These are phyloP conservation scores for Ochlodes sylvanus DNA, from an alignment of 2,888 invertebrate species.

Conservation along the genomic window DNA sequence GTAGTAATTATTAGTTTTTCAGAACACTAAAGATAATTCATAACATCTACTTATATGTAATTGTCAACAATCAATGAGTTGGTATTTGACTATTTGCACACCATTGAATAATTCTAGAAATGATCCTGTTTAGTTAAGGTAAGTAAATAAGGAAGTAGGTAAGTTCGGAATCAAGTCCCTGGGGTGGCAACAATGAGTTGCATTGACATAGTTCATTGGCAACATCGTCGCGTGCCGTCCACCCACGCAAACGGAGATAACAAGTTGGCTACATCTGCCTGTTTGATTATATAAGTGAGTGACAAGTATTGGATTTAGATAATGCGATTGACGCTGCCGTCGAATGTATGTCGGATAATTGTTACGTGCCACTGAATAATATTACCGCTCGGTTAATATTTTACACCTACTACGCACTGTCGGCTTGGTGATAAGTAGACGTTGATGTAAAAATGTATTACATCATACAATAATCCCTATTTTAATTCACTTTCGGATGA, in stretches of 20 bases:
- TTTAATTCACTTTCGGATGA: background rate
- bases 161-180: constrained; percentile 63
- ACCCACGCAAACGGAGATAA: constrained; percentile 79
- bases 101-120: constrained; percentile 1
- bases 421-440: background rate
- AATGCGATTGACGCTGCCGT: constrained; percentile 26
- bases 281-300: constrained; percentile 63
- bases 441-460: background rate
- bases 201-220: constrained; percentile 77
- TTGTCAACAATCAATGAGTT: background rate
- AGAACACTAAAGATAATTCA: background rate
- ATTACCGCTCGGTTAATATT: background rate
- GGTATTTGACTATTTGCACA: background rate
- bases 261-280: constrained; percentile 81
- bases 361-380: constrained; percentile 18
- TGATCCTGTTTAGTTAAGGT: constrained; percentile 49
- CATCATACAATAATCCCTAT: background rate
- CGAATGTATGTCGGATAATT: constrained; percentile 11
- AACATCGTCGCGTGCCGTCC: constrained; percentile 66
- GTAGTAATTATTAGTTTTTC: too few species aligned
- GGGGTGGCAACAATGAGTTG: constrained; percentile 74
- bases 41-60: background rate
- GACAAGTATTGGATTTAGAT: constrained; percentile 51
- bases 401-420: background rate
- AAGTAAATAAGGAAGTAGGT: constrained; percentile 75